Conservation (phyloP, 2,113 vertebrate species). For the Cranoglanis bouderius region DNA sequence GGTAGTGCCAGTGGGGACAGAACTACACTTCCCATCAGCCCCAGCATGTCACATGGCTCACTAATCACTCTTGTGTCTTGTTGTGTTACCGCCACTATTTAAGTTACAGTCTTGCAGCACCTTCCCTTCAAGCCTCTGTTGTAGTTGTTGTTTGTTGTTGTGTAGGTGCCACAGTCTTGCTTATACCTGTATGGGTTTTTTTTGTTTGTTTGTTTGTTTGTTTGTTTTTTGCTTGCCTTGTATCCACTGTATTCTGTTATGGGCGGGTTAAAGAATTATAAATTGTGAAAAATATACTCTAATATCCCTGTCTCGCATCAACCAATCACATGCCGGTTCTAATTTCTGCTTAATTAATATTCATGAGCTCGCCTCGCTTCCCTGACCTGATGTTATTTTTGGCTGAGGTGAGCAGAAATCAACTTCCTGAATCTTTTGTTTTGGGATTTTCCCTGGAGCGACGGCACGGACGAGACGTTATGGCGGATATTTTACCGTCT, state of each 20-base stretch:
- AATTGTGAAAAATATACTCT: not conserved
- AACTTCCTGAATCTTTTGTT: conserved; percentile 21
- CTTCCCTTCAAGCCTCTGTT: not conserved
- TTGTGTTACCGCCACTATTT: not conserved
- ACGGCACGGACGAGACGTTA: no score
- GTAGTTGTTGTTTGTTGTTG: not conserved
- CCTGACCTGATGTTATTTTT: not conserved
- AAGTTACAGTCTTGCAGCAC: not conserved
- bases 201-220: no score
- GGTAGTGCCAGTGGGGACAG: not conserved
- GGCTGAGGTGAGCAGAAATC: not conserved
- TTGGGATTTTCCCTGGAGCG: not conserved
- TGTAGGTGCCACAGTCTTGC: not conserved
- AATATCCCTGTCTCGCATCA: not conserved
- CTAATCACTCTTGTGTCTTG: not conserved
- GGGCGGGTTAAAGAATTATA: not conserved
- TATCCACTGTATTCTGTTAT: not conserved
- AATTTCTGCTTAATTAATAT: not conserved
- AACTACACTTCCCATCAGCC: not conserved
- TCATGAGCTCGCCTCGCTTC: not conserved
- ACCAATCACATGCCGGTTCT: not conserved
- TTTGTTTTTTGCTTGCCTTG: not conserved
- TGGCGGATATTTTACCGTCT: not conserved
- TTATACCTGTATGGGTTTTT: not conserved
- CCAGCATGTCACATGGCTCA: not conserved